Evolutionary conservation across 2,888 invertebrate genomes (phyloP).

Genomic region (Biston stratarius): DNA sequence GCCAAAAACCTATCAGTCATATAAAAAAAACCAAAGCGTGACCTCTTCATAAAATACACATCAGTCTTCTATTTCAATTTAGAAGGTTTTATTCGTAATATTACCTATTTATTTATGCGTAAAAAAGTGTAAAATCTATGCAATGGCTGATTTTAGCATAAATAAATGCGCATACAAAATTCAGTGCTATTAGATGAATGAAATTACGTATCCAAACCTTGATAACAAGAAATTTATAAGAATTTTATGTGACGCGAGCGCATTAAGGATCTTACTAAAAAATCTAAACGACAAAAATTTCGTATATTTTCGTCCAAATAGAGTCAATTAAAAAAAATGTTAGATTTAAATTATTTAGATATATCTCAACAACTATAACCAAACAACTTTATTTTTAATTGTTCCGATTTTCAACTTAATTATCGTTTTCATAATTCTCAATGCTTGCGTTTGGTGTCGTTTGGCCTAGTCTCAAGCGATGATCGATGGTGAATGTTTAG

Average conservation of each 20-base stretch:
- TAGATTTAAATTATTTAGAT: too few relatives aligned
- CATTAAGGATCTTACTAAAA: constrained; percentile 46
- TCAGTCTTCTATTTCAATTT: background rate
- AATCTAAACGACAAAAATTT: background rate
- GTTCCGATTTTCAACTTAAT: too few relatives aligned
- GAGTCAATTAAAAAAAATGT: background rate
- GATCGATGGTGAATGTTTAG: too few relatives aligned
- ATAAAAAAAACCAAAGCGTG: too few relatives aligned
- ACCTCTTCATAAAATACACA: background rate
- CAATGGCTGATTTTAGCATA: constrained; percentile 43
- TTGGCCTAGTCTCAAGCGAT: too few relatives aligned
- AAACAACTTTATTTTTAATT: too few relatives aligned
- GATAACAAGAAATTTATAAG: constrained; percentile 45
- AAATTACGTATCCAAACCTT: constrained; percentile 62
- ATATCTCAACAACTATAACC: too few relatives aligned
- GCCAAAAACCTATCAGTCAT: too few relatives aligned
- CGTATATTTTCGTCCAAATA: background rate
- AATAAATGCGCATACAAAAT: constrained; percentile 76
- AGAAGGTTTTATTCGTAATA: background rate
- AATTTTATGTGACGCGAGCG: constrained; percentile 39
- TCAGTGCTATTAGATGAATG: constrained; percentile 70
- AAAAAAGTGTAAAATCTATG: constrained; percentile 19
- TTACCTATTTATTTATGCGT: background rate
- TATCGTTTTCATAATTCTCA: too few relatives aligned
- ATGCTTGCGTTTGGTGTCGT: too few relatives aligned